These are phyloP conservation scores for Oncorhynchus tshawytscha DNA, from an alignment of 2,113 vertebrate genomes.

Conservation along the genomic window DNA sequence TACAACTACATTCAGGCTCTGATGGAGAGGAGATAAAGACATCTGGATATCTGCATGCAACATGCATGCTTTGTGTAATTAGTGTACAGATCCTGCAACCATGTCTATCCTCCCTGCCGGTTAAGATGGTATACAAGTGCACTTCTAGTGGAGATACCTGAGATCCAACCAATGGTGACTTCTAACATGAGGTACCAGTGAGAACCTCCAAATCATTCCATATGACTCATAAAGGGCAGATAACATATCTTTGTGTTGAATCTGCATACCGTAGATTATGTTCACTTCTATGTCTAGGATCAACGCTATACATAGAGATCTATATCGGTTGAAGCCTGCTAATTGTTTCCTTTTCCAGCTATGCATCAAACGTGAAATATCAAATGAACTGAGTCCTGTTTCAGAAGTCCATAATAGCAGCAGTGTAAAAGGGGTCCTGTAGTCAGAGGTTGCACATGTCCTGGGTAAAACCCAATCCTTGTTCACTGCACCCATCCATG, in stretches of 20 bases:
- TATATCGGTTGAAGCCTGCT: conserved; percentile 6
- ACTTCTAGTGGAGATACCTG: too few relatives aligned
- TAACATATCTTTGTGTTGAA: background rate
- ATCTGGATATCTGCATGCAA: background rate
- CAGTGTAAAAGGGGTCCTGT: background rate
- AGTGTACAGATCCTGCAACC: too few relatives aligned
- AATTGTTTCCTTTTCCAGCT: background rate
- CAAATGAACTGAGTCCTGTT: background rate
- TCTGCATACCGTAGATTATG: background rate
- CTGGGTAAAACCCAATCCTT: background rate
- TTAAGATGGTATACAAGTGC: too few relatives aligned
- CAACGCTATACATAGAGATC: conserved; percentile 11
- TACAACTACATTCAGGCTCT: conserved; percentile 21
- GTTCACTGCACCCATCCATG: background rate
- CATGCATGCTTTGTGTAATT: background rate
- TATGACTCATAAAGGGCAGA: background rate
- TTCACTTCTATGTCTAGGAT: conserved; percentile 12
- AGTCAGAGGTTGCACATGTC: background rate
- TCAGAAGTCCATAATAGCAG: background rate
- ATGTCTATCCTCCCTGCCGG: too few relatives aligned
- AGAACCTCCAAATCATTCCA: background rate
- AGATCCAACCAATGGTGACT: too few relatives aligned
- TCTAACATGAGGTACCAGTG: too few relatives aligned
- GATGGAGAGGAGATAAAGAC: background rate
- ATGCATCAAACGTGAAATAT: background rate